A percentile compares a stretch with the other conserved stretches of the same genome.
These are phyloP conservation scores for Trimorus sp. DNA, from an alignment of 2,888 invertebrate genomes.

Conservation along the genomic window DNA sequence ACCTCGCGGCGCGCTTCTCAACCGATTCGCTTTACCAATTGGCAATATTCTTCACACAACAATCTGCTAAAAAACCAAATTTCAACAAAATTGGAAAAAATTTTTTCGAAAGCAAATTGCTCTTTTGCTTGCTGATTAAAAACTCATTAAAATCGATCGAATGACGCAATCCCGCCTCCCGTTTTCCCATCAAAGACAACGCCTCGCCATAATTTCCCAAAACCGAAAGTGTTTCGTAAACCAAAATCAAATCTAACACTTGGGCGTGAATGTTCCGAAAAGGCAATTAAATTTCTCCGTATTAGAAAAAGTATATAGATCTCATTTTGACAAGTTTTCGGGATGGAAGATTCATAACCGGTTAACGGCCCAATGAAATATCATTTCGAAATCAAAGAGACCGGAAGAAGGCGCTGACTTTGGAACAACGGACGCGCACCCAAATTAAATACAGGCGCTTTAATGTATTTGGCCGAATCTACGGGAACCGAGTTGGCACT, in stretches of 20 bases:
- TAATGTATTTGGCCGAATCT: conserved; percentile 39
- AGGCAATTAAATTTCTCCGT: conserved; percentile 53
- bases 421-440: conserved; percentile 41
- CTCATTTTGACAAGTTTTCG: conserved; percentile 53
- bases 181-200: too few relatives aligned
- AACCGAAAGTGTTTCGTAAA: neutral
- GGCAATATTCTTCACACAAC: too few relatives aligned
- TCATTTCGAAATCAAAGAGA: conserved; percentile 63
- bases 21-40: too few relatives aligned
- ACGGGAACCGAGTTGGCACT: conserved; percentile 40
- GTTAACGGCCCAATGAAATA: conserved; percentile 57
- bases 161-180: too few relatives aligned
- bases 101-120: too few relatives aligned
- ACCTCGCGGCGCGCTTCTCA: neutral
- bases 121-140: too few relatives aligned
- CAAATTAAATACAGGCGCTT: conserved; percentile 43
- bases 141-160: too few relatives aligned
- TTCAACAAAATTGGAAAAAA: too few relatives aligned
- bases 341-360: conserved; percentile 44
- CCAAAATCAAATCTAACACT: conserved; percentile 15
- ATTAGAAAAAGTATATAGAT: conserved; percentile 51
- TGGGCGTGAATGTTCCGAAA: conserved; percentile 39
- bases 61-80: too few relatives aligned
- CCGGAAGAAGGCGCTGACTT: conserved; percentile 61
- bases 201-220: neutral